These are phyloP conservation scores for Dreissena polymorpha DNA, from an alignment of 1,140 invertebrate genomes.

Conservation along the genomic window DNA sequence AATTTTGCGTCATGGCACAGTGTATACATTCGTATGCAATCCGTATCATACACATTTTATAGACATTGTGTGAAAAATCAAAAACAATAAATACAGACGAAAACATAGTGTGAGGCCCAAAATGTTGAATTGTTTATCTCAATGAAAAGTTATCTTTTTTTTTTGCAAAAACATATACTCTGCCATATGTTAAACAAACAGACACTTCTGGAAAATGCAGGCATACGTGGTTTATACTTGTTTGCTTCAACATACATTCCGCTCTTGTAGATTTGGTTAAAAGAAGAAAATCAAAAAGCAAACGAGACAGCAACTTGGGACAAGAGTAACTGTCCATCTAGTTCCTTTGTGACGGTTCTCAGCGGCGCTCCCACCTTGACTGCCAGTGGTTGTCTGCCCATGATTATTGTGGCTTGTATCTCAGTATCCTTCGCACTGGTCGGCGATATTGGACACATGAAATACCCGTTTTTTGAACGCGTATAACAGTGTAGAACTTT, in stretches of 20 bases:
- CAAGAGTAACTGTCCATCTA: constrained; percentile 18
- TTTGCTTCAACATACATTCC: neutral
- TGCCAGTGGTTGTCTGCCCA: too few species aligned
- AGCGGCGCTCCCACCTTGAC: too few species aligned
- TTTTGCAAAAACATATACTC: too few species aligned
- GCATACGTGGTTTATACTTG: too few species aligned
- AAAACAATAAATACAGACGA: neutral
- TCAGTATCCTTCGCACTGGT: too few species aligned
- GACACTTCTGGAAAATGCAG: neutral
- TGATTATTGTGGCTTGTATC: too few species aligned
- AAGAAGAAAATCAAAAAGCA: constrained; percentile 13
- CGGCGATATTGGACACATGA: too few species aligned
- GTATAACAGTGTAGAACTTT: too few species aligned
- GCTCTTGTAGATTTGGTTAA: constrained; percentile 28
- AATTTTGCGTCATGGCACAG: neutral
- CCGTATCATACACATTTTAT: neutral
- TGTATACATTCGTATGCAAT: neutral
- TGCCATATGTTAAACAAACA: neutral
- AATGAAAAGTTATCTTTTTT: too few species aligned
- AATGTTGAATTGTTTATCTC: too few species aligned
- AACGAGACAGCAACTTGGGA: constrained; percentile 14
- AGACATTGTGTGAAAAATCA: neutral
- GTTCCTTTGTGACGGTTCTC: neutral
- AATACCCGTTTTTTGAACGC: too few species aligned
- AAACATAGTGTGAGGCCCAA: too few species aligned